Percentiles rank a stretch among this genome's conserved stretches.
Conservation (phyloP, 2,797 vertebrate species). For the Hybognathus amarus region DNA sequence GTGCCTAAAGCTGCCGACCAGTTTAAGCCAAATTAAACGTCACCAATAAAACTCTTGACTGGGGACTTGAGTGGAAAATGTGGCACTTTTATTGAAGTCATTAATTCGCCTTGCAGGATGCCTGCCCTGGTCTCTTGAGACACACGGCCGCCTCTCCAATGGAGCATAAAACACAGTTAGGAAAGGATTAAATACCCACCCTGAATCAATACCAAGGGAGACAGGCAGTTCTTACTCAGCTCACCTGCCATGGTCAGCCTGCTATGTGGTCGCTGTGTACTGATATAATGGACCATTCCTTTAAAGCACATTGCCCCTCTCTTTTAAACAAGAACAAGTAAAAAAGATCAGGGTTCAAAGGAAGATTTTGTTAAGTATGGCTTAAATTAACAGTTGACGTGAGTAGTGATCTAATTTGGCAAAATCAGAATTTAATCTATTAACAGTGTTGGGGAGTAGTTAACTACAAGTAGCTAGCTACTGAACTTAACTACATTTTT, state of each 20-base stretch:
- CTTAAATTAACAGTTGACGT: neutral
- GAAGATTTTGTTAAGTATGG: neutral
- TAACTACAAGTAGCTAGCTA: no score
- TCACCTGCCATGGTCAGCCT: constrained; percentile 49
- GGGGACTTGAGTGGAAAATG: constrained; percentile 66
- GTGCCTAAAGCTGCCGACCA: constrained; percentile 58
- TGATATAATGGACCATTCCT: constrained; percentile 10
- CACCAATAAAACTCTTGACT: constrained; percentile 64
- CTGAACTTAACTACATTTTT: no score
- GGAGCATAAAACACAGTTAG: constrained; percentile 71
- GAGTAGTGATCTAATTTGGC: neutral
- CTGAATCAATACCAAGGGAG: constrained; percentile 51
- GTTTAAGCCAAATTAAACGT: constrained; percentile 68
- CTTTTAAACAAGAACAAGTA: constrained; percentile 11
- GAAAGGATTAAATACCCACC: constrained; percentile 69
- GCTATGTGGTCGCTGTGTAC: constrained; percentile 27
- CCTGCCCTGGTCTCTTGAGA: constrained; percentile 57
- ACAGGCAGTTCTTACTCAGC: constrained; percentile 32
- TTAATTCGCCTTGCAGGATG: constrained; percentile 74
- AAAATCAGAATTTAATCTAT: neutral
- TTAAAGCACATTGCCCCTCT: constrained; percentile 21
- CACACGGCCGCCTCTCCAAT: constrained; percentile 52
- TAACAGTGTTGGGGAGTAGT: no score
- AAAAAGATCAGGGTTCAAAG: neutral
- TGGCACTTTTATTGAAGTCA: constrained; percentile 76